Evolutionary conservation across 1,140 invertebrate genomes (phyloP).

Genomic region (Sycophila sp.): DNA sequence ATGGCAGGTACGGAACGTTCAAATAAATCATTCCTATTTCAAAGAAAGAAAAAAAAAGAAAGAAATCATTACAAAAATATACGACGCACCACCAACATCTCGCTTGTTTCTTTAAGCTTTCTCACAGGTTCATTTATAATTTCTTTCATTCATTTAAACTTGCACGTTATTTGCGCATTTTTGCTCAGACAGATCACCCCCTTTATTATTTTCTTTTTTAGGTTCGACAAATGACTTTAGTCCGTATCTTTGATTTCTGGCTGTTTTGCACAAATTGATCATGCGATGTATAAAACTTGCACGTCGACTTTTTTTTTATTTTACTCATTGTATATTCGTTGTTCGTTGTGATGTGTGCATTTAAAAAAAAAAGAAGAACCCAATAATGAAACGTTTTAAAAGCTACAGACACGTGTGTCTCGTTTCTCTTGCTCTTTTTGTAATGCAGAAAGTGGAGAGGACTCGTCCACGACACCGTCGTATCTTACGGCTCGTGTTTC

Average conservation of each 20-base stretch:
- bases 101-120: conserved; percentile 13
- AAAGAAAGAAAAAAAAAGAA: background rate
- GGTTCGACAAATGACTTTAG: conserved; percentile 24
- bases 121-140: conserved; percentile 34
- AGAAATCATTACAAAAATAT: too few species aligned
- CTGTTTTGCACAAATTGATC: conserved; percentile 31
- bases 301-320: background rate
- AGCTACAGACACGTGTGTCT: conserved; percentile 11
- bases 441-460: conserved; percentile 32
- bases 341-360: too few species aligned
- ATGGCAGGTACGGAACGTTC: conserved; percentile 78
- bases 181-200: too few species aligned
- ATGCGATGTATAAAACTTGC: background rate
- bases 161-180: too few species aligned
- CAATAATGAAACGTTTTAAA: conserved; percentile 10
- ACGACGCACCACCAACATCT: too few species aligned
- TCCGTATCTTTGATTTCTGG: conserved; percentile 37
- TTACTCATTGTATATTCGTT: background rate
- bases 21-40: background rate
- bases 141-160: background rate
- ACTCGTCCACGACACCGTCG: conserved; percentile 33
- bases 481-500: conserved; percentile 38
- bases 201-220: conserved; percentile 27
- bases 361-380: background rate
- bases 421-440: conserved; percentile 27